These are phyloP conservation scores for Nixonia krombeini DNA, from an alignment of 1,140 invertebrate species.

Conservation along the genomic window DNA sequence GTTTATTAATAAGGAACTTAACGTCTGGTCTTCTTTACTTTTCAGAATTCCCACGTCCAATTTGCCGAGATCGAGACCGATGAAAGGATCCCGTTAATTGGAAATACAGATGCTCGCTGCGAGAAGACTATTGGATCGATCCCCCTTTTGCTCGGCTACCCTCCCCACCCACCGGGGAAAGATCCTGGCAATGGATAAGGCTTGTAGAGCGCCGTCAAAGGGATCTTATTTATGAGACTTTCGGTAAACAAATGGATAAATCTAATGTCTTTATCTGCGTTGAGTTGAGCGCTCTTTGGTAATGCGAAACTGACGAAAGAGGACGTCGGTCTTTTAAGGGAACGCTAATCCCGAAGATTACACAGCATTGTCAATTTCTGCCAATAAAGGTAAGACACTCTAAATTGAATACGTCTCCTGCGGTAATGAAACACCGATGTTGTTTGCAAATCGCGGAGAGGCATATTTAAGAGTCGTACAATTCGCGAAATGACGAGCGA, in stretches of 20 bases:
- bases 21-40: conserved; percentile 29
- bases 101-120: conserved; percentile 66
- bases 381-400: conserved; percentile 39
- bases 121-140: conserved; percentile 63
- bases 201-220: conserved; percentile 68
- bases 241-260: conserved; percentile 72
- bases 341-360: conserved; percentile 41
- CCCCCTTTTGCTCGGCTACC: conserved; percentile 42
- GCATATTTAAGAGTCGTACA: too few relatives aligned
- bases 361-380: conserved; percentile 20
- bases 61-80: conserved; percentile 47
- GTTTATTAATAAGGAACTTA: too few relatives aligned
- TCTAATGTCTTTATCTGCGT: conserved; percentile 61
- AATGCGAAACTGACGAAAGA: conserved; percentile 25
- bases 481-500: too few relatives aligned
- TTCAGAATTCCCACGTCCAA: conserved; percentile 43
- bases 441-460: too few relatives aligned
- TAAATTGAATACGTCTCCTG: too few relatives aligned
- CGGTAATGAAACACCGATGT: too few relatives aligned
- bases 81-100: conserved; percentile 69
- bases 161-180: conserved; percentile 46
- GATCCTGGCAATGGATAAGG: conserved; percentile 66
- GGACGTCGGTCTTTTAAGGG: not conserved
- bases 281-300: conserved; percentile 36
- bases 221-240: conserved; percentile 72